Percentiles rank a stretch among this genome's conserved stretches.
phyloP scores from a whole-genome alignment of 2,113 vertebrate species.

The Thunnus maccoyii region DNA sequence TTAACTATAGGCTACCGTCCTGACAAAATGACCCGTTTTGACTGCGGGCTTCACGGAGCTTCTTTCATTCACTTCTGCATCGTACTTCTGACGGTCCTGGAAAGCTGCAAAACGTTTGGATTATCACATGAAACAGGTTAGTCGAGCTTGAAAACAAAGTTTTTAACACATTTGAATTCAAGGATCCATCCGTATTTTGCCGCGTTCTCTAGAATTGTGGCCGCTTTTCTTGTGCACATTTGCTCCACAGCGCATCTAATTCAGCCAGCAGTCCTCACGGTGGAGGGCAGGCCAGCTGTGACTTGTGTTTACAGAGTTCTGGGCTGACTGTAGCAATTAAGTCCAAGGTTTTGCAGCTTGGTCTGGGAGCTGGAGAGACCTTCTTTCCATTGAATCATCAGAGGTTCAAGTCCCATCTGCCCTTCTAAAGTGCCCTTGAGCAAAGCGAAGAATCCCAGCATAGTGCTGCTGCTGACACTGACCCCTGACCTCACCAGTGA shows the following conservation, averaged over 20 bases:
- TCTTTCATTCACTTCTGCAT: conserved; percentile 65
- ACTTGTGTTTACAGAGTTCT: conserved; percentile 46
- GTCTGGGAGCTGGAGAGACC: conserved; percentile 8
- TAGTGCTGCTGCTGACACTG: conserved; percentile 14
- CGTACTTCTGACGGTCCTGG: conserved; percentile 70
- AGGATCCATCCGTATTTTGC: background rate
- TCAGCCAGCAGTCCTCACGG: conserved; percentile 22
- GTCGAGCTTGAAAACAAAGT: conserved; percentile 31
- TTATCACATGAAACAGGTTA: conserved; percentile 75
- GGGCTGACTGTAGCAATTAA: conserved; percentile 34
- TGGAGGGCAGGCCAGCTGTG: conserved; percentile 49
- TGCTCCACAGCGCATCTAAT: conserved; percentile 19
- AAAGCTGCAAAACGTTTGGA: conserved; percentile 57
- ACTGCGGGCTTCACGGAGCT: conserved; percentile 55
- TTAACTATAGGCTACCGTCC: conserved; percentile 26
- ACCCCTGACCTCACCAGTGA: conserved; percentile 42
- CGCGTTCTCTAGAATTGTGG: background rate
- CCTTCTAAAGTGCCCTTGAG: background rate
- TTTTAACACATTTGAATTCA: background rate
- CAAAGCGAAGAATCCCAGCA: background rate
- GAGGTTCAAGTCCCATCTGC: conserved; percentile 1
- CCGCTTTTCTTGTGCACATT: conserved; percentile 14
- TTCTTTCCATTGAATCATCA: conserved; percentile 31
- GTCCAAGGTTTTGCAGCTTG: background rate
- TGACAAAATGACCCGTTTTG: conserved; percentile 76